Evolutionary conservation across 2,113 vertebrate species (phyloP).

Genomic region (Theristicus caerulescens): DNA sequence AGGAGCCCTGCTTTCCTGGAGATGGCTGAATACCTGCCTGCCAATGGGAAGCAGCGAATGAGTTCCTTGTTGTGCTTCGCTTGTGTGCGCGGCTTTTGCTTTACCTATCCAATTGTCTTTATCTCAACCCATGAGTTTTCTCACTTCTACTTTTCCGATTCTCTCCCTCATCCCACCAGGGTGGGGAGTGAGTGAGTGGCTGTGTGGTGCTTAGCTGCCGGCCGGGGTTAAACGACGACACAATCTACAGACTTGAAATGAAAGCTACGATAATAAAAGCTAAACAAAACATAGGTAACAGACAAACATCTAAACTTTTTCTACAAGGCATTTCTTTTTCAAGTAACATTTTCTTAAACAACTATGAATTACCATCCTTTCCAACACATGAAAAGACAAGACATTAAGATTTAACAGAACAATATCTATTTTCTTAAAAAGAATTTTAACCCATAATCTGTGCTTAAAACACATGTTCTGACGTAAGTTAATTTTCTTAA

Average conservation of each 20-base stretch:
- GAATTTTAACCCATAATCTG: not conserved
- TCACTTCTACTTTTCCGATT: no score
- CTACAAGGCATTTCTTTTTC: not conserved
- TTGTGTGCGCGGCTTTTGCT: no score
- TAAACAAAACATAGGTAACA: not conserved
- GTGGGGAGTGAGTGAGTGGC: no score
- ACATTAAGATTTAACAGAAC: not conserved
- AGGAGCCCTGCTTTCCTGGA: no score
- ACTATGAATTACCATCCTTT: not conserved
- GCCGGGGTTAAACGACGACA: not conserved
- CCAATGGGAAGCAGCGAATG: no score
- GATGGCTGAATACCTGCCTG: no score
- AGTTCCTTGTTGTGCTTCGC: no score
- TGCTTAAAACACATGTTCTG: not conserved
- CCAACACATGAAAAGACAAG: not conserved
- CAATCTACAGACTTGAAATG: not conserved
- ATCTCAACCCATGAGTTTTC: no score
- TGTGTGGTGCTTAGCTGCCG: no score
- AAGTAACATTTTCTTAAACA: not conserved
- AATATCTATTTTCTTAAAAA: not conserved
- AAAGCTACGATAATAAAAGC: not conserved
- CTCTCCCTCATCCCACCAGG: no score
- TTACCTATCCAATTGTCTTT: no score
- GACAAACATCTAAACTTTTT: not conserved
- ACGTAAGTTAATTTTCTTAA: not conserved